phyloP scores from a whole-genome alignment of 23 tunicate species.

The Styela plicata region DNA sequence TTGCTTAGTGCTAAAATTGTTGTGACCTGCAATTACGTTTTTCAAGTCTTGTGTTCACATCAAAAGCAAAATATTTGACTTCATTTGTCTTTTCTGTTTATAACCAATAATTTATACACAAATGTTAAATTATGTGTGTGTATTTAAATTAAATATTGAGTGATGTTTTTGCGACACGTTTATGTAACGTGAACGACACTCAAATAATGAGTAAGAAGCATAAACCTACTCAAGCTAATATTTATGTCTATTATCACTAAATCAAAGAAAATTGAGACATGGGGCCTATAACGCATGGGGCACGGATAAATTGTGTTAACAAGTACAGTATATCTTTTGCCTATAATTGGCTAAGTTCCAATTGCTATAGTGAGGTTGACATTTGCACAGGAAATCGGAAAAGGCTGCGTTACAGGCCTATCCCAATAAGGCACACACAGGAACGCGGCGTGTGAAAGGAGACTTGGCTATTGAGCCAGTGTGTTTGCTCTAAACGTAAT shows the following conservation, averaged over 20 bases:
- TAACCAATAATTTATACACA: no score
- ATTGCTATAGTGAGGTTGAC: no score
- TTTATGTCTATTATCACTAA: background rate
- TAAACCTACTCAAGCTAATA: background rate
- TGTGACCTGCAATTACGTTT: no score
- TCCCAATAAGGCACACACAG: background rate
- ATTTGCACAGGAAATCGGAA: background rate
- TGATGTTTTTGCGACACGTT: background rate
- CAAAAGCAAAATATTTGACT: no score
- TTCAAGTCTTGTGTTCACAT: no score
- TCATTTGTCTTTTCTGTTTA: no score
- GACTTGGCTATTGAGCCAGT: background rate
- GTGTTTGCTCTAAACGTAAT: background rate
- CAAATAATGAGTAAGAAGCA: background rate
- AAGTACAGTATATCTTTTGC: no score
- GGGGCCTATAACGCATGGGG: no score
- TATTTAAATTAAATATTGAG: background rate
- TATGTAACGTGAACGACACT: background rate
- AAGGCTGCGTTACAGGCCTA: background rate
- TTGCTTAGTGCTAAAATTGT: no score
- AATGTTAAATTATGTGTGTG: no score
- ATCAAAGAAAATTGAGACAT: background rate
- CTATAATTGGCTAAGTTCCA: no score
- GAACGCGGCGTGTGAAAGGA: background rate
- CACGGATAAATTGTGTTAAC: no score